These are phyloP conservation scores for Cichlasoma orientale DNA, from an alignment of 2,797 vertebrate genomes.

Conservation along the genomic window DNA sequence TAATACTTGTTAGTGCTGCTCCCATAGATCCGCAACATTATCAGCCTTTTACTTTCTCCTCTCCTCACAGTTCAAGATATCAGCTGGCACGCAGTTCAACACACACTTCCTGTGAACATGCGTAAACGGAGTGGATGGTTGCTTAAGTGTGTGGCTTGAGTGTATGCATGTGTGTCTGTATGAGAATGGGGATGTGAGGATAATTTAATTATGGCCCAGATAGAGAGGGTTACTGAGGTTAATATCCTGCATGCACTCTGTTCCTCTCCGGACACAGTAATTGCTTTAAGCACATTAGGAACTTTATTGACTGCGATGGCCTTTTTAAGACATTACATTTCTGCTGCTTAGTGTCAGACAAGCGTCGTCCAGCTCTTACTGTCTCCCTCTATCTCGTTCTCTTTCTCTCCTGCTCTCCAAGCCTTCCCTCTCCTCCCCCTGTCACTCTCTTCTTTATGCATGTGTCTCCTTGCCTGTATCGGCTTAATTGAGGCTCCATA, in stretches of 20 bases:
- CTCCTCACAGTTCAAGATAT: slow-evolving; percentile 3
- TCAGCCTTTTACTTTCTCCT: not conserved
- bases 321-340: slow-evolving; percentile 81
- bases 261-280: slow-evolving; percentile 78
- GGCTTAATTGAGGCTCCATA: slow-evolving; percentile 70
- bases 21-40: slow-evolving; percentile 3
- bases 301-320: slow-evolving; percentile 81
- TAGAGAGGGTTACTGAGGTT: slow-evolving; percentile 79
- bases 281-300: slow-evolving; percentile 83
- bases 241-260: slow-evolving; percentile 80
- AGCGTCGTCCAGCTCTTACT: slow-evolving; percentile 62
- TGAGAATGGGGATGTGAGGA: slow-evolving; percentile 69
- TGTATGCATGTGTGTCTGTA: slow-evolving; percentile 40
- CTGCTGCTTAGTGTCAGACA: slow-evolving; percentile 76
- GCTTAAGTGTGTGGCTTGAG: slow-evolving; percentile 6
- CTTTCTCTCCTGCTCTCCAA: slow-evolving; percentile 23
- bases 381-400: slow-evolving; percentile 57
- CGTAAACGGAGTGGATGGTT: slow-evolving; percentile 1
- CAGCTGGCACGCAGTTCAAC: not conserved
- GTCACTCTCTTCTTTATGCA: slow-evolving; percentile 51
- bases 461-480: slow-evolving; percentile 44
- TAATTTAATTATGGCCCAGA: slow-evolving; percentile 81
- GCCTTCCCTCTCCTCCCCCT: slow-evolving; percentile 36
- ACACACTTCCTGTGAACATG: slow-evolving; percentile 27
- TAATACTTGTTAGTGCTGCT: not conserved